Conservation (phyloP, 2,113 vertebrate species). For the Poicephalus meyeri region DNA sequence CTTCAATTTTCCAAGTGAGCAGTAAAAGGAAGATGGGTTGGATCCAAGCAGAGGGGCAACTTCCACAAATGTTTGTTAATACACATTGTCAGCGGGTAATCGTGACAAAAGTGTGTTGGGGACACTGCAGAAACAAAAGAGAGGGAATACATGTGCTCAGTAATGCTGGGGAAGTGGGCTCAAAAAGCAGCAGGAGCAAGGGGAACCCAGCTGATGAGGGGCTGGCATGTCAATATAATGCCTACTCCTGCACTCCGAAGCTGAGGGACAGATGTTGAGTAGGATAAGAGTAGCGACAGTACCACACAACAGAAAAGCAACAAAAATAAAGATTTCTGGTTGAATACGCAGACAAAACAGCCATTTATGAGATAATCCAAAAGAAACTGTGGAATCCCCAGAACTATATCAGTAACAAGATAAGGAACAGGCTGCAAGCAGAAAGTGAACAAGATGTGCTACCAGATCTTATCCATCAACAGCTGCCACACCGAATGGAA, state of each 20-base stretch:
- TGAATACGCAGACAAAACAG: background rate
- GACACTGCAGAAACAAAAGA: background rate
- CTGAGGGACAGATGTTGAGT: background rate
- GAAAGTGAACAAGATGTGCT: background rate
- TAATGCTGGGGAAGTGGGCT: background rate
- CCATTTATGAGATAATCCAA: background rate
- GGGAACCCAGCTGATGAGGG: background rate
- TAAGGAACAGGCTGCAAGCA: background rate
- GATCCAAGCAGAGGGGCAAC: background rate
- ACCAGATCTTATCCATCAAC: background rate
- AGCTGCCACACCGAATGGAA: background rate
- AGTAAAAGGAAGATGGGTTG: constrained; percentile 32
- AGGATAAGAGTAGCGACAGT: background rate
- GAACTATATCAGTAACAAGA: background rate
- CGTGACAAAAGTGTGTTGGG: background rate
- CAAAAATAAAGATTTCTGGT: background rate
- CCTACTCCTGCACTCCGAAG: background rate
- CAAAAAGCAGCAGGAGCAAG: background rate
- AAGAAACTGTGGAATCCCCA: background rate
- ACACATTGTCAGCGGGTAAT: background rate
- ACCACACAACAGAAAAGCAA: background rate
- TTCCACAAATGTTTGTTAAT: background rate
- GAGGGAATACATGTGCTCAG: background rate
- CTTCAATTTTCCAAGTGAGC: constrained; percentile 51
- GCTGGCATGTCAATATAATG: background rate